Evolutionary conservation across 2,113 vertebrate genomes (phyloP).

Genomic region (Thalassarche chlororhynchos): DNA sequence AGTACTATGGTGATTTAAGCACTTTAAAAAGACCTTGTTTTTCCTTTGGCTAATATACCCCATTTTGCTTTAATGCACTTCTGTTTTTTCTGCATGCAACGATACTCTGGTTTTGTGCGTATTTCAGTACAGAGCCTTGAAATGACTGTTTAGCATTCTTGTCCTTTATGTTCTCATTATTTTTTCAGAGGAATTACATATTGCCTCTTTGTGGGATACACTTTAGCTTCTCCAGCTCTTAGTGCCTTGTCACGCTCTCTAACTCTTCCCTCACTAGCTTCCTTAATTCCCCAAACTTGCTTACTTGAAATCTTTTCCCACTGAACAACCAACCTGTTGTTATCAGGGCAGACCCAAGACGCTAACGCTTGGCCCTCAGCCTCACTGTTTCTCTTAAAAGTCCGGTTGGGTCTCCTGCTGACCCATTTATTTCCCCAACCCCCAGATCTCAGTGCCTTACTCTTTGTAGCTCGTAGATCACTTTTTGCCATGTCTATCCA

Average conservation of each 20-base stretch:
- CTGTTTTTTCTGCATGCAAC: neutral
- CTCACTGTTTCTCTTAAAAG: too few relatives aligned
- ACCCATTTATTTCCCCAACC: rapidly evolving
- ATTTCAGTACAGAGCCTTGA: neutral
- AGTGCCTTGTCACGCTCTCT: neutral
- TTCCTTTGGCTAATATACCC: neutral
- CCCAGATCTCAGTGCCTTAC: too few relatives aligned
- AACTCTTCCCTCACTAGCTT: neutral
- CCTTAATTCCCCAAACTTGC: neutral
- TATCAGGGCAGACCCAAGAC: neutral
- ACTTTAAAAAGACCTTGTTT: neutral
- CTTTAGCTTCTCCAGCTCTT: neutral
- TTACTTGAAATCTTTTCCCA: neutral
- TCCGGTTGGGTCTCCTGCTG: neutral
- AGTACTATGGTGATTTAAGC: neutral
- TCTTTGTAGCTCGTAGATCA: rapidly evolving
- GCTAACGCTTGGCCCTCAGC: rapidly evolving
- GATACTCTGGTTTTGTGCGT: rapidly evolving
- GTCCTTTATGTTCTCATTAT: neutral
- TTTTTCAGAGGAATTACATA: neutral
- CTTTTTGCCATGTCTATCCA: rapidly evolving
- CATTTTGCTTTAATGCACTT: neutral
- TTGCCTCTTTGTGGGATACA: neutral
- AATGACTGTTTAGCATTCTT: neutral
- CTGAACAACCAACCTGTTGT: neutral